Evolutionary conservation across 1,140 invertebrate genomes (phyloP).

Genomic region (Myzus persicae): DNA sequence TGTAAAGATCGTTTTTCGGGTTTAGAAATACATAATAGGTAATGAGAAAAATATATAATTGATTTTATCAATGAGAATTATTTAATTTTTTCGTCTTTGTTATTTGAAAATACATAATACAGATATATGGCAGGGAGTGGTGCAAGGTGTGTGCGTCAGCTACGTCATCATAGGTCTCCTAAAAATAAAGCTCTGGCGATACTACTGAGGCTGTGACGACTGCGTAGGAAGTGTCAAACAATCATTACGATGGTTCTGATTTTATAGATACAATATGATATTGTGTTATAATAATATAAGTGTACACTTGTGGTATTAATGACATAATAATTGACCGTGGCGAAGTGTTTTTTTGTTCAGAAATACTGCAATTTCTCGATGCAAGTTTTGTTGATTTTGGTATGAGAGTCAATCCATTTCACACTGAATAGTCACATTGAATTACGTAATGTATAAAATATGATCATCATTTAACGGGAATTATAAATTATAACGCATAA

Average conservation of each 20-base stretch:
- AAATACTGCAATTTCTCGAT: not conserved
- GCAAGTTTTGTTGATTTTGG: not conserved
- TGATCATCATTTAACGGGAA: not conserved
- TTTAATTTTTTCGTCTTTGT: not conserved
- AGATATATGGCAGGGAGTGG: not conserved
- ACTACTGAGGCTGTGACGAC: not conserved
- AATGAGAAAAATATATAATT: not conserved
- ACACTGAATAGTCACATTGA: not conserved
- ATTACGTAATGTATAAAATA: not conserved
- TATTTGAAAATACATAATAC: not conserved
- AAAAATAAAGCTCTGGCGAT: not conserved
- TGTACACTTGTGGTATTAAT: not conserved
- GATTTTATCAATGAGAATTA: not conserved
- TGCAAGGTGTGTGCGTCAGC: not conserved
- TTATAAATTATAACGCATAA: conserved; percentile 16
- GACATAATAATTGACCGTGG: not conserved
- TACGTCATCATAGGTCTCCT: not conserved
- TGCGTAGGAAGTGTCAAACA: not conserved
- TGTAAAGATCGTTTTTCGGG: not conserved
- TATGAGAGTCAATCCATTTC: not conserved
- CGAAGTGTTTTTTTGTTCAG: not conserved
- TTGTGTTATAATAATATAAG: not conserved
- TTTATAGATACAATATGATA: not conserved
- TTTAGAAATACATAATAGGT: not conserved
- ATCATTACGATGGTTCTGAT: not conserved